phyloP scores from a whole-genome alignment of 2,888 invertebrate genomes.

The Linnaemya vulpina region DNA sequence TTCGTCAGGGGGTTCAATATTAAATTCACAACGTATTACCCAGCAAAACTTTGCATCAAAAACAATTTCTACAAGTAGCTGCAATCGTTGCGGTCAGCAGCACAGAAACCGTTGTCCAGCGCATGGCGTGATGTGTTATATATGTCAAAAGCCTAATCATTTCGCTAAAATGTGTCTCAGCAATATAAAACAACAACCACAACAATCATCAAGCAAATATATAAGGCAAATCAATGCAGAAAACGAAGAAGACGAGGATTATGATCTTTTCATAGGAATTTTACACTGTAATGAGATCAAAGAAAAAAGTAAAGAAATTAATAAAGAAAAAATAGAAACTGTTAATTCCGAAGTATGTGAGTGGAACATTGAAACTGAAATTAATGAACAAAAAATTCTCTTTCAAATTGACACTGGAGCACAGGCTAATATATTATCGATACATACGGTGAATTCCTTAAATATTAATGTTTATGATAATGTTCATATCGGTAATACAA shows the following conservation, averaged over 20 bases:
- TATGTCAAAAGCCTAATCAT: conserved; percentile 20
- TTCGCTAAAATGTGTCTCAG: not conserved
- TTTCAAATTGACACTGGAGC: conserved; percentile 33
- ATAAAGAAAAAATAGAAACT: not conserved
- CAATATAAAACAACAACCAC: not conserved
- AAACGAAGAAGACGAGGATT: not conserved
- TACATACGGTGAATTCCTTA: not conserved
- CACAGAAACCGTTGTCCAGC: conserved; percentile 59
- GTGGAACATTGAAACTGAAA: conserved; percentile 18
- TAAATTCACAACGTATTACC: too few relatives aligned
- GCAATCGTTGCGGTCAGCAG: conserved; percentile 39
- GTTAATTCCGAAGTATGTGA: not conserved
- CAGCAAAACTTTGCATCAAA: conserved; percentile 3
- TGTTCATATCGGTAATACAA: not conserved
- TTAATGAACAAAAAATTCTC: not conserved
- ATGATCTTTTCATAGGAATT: conserved; percentile 30
- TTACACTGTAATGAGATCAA: conserved; percentile 1
- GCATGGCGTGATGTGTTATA: conserved; percentile 39
- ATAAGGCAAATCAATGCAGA: conserved; percentile 22
- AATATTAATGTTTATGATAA: conserved; percentile 12
- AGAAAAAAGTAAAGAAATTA: not conserved
- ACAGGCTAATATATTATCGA: conserved; percentile 21
- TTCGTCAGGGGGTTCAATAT: not conserved
- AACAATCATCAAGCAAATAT: not conserved
- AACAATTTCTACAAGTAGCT: not conserved